Evolutionary conservation across 2,888 invertebrate species (phyloP).

Genomic region (Clitarchus hookeri): DNA sequence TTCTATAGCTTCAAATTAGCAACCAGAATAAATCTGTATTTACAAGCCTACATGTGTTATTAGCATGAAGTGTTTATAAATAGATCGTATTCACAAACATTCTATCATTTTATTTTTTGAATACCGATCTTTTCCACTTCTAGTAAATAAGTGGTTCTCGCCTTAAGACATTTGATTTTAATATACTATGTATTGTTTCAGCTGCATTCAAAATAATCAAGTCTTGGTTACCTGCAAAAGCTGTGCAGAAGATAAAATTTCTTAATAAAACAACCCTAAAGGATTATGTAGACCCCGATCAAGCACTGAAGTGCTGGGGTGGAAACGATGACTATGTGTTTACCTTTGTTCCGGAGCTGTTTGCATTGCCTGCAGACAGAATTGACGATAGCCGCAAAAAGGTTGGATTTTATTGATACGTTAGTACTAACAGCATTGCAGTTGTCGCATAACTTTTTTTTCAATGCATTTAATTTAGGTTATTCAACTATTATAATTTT

Average conservation of each 20-base stretch:
- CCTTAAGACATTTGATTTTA: background rate
- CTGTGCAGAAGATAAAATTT: conserved; percentile 86
- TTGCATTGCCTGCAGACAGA: conserved; percentile 46
- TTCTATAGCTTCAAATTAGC: too few species aligned
- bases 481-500: too few species aligned
- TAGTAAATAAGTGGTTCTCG: background rate
- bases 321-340: conserved; percentile 76
- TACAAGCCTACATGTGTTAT: too few species aligned
- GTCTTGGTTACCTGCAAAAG: conserved; percentile 82
- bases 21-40: too few species aligned
- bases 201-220: conserved; percentile 93
- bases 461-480: background rate
- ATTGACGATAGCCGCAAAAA: conserved; percentile 46
- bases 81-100: too few species aligned
- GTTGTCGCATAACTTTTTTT: background rate
- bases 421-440: too few species aligned
- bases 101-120: too few species aligned
- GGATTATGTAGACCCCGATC: conserved; percentile 73
- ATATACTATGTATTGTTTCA: conserved; percentile 52
- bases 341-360: conserved; percentile 67
- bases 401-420: conserved; percentile 28
- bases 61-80: too few species aligned
- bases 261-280: conserved; percentile 74
- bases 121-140: too few species aligned
- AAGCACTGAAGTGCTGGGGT: conserved; percentile 80